Conservation (phyloP, 1,140 invertebrate species). For the Melanaphis sacchari region DNA sequence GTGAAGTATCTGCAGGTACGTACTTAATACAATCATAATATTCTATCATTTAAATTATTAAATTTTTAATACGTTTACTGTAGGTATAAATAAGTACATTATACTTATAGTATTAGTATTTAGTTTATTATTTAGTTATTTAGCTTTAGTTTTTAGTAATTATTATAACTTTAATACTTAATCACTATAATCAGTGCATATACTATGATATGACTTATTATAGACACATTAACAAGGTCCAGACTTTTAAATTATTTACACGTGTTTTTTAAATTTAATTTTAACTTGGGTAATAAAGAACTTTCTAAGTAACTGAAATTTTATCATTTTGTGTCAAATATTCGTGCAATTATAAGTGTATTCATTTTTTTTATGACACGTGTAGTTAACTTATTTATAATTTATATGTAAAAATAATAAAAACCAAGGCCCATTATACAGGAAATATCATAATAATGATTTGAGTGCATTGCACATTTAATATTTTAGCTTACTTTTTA, state of each 20-base stretch:
- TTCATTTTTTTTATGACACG: not conserved
- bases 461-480: not conserved
- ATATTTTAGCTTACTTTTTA: not conserved
- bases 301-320: not conserved
- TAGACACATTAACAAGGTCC: not conserved
- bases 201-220: not conserved
- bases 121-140: not conserved
- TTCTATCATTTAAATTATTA: not conserved
- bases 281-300: not conserved
- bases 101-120: not conserved
- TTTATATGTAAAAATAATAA: not conserved
- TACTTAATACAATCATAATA: not conserved
- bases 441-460: not conserved
- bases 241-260: not conserved
- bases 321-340: not conserved
- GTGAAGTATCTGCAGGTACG: not conserved
- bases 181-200: not conserved
- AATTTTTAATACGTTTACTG: not conserved
- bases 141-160: not conserved
- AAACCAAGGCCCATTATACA: not conserved
- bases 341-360: not conserved
- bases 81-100: not conserved
- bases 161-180: no score
- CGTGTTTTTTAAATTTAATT: not conserved
- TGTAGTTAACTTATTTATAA: not conserved